Percentiles rank a stretch among this genome's conserved stretches.
These are phyloP conservation scores for Chironomus riparius DNA, from an alignment of 2,888 invertebrate species.

Conservation along the genomic window DNA sequence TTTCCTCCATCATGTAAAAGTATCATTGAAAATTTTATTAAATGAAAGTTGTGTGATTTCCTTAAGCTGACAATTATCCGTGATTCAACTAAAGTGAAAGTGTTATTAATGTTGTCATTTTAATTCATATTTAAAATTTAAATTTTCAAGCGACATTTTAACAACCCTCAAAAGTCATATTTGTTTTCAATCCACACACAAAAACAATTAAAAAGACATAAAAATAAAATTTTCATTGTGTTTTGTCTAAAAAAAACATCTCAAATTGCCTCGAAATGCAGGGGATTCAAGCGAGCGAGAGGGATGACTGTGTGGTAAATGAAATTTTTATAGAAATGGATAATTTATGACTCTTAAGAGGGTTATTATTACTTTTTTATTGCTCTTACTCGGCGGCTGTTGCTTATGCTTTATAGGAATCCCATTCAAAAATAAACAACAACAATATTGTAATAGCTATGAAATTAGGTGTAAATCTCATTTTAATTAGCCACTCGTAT, in stretches of 20 bases:
- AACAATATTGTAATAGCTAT: too few relatives aligned
- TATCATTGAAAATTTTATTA: too few relatives aligned
- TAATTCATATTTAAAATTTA: too few relatives aligned
- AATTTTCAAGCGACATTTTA: too few relatives aligned
- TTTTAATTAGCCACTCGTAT: not conserved
- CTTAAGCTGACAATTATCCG: too few relatives aligned
- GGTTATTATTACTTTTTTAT: slow-evolving; percentile 19
- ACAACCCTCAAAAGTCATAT: not conserved
- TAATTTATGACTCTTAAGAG: slow-evolving; percentile 26
- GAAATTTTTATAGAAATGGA: slow-evolving; percentile 19
- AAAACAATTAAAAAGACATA: not conserved
- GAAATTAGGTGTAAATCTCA: not conserved
- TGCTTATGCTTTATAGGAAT: not conserved
- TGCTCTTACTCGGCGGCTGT: not conserved
- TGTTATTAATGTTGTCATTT: too few relatives aligned
- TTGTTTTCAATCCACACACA: not conserved
- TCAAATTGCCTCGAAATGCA: not conserved
- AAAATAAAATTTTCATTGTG: not conserved
- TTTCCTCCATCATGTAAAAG: too few relatives aligned
- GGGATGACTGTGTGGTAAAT: not conserved
- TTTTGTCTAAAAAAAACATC: too few relatives aligned
- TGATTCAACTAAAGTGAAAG: too few relatives aligned
- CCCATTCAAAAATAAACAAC: not conserved
- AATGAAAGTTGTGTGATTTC: too few relatives aligned
- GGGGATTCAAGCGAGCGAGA: not conserved